Conservation (phyloP, 2,888 invertebrate genomes). For the Gortyna flavago region DNA sequence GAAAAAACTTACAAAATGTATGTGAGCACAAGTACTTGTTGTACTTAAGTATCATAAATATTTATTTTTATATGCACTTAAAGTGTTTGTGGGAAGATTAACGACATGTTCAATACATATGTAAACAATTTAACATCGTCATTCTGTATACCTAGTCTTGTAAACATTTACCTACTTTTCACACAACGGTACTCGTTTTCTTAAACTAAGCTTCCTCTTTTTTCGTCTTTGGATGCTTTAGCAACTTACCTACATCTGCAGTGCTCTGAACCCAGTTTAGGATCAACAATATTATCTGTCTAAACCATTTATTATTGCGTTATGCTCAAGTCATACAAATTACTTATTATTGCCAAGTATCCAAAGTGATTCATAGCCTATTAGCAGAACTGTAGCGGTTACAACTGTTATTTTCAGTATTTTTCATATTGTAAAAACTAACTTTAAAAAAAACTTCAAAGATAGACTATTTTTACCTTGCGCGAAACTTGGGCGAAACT, state of each 20-base stretch:
- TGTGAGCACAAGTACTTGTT: conserved; percentile 2
- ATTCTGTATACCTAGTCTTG: background rate
- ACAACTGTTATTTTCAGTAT: no score
- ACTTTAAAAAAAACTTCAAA: no score
- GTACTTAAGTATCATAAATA: conserved; percentile 34
- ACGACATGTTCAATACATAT: conserved; percentile 38
- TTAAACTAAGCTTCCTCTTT: background rate
- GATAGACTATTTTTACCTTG: no score
- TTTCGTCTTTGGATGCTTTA: background rate
- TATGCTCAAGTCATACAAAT: background rate
- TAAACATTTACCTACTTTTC: conserved; percentile 8
- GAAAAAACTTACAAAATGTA: conserved; percentile 25
- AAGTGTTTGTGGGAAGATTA: conserved; percentile 41
- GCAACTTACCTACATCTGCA: background rate
- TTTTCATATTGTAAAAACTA: no score
- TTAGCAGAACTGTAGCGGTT: no score
- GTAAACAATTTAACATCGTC: conserved; percentile 27
- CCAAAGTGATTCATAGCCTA: no score
- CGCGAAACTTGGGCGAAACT: no score
- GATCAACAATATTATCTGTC: background rate
- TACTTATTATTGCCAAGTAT: no score
- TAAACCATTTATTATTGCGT: background rate
- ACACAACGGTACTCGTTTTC: background rate
- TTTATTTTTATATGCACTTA: conserved; percentile 49
- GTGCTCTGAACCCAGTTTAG: background rate